Evolutionary conservation across 1,140 invertebrate species (phyloP), one percentile per base, ranked within the genome.

Genomic region (Zaprionus vittiger): DNA sequence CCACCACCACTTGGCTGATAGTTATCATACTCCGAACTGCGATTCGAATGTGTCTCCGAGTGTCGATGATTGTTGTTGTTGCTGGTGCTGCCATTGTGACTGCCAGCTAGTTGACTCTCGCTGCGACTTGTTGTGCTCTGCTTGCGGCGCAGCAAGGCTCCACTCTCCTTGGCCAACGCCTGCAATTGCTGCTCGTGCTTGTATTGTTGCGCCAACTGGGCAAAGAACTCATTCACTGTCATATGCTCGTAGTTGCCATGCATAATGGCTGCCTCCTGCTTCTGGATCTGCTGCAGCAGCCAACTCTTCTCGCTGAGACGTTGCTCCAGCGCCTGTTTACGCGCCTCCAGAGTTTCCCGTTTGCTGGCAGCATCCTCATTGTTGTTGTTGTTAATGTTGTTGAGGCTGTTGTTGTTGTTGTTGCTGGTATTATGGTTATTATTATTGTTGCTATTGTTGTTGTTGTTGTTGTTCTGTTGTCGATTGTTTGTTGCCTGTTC

Each of bases 161-260:
- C 73, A 5, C 61, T 74, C 3, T 84, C 85, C 62, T 83, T 75
- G 20, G 71, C 65, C 37, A 86, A 6, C 4, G 79, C 60, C 70
- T 77, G 81, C 14, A 83, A 54, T 11, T 87, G 84, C 37, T 91
- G 82, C 24, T 92, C 91, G 15, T 92, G 85, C 28, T 92, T 92
- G 38, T 92, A 92, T 47, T 92, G 91, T 9, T 81, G 80, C 2
- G 91, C 86, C 24, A 92, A 17, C 44, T 87, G 91, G 14, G 74
- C 74, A 61, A 92, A 87, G 68, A 92, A 91, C 54, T 92, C 91
- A 47, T 92, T 91, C 26, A 92, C 66, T 20, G 86, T 92, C 76
- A 92, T 60, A 28, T 92, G 81, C 65, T 92, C 91, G 62, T 91
- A 92, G 52, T 92, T 92, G 15, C 91, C 91, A 63, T 92, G 89